Conservation (phyloP, 2,797 vertebrate genomes). For the Sebastes cheni region DNA sequence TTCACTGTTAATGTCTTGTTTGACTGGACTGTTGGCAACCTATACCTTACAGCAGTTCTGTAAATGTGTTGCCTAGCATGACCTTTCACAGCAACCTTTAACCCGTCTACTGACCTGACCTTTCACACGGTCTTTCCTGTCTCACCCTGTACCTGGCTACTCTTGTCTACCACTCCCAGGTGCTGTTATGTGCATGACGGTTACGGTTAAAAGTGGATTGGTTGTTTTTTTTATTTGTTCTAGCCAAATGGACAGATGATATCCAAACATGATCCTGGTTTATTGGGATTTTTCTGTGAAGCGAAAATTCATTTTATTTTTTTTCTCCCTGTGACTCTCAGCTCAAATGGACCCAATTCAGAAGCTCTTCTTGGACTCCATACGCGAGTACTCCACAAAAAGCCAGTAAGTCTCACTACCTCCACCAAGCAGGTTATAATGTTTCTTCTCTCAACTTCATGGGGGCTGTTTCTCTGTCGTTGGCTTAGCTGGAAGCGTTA, state of each 20-base stretch:
- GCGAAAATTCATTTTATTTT: neutral
- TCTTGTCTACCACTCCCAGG: slow-evolving; percentile 20
- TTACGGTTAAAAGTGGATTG: slow-evolving; percentile 16
- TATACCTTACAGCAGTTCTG: neutral
- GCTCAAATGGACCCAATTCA: slow-evolving; percentile 91
- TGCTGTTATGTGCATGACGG: slow-evolving; percentile 55
- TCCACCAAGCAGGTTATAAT: rapidly evolving
- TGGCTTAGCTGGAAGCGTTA: neutral
- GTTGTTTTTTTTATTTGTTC: neutral
- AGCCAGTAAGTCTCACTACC: slow-evolving; percentile 84
- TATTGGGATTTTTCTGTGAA: neutral
- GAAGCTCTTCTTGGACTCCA: slow-evolving; percentile 94
- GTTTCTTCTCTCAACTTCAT: neutral
- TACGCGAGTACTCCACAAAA: slow-evolving; percentile 87
- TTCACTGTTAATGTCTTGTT: neutral
- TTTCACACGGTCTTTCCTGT: slow-evolving; percentile 14
- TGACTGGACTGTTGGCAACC: neutral
- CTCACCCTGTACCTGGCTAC: slow-evolving; percentile 29
- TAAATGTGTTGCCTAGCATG: slow-evolving; percentile 23
- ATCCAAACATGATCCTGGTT: neutral
- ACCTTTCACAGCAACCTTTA: slow-evolving; percentile 32
- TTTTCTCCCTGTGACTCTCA: slow-evolving; percentile 47
- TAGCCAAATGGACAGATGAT: slow-evolving; percentile 1
- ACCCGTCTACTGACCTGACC: slow-evolving; percentile 25
- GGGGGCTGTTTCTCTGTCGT: neutral